Evolutionary conservation across 2,113 vertebrate genomes (phyloP), one percentile per base, ranked within the genome.

Genomic region (Grammomys surdaster): DNA sequence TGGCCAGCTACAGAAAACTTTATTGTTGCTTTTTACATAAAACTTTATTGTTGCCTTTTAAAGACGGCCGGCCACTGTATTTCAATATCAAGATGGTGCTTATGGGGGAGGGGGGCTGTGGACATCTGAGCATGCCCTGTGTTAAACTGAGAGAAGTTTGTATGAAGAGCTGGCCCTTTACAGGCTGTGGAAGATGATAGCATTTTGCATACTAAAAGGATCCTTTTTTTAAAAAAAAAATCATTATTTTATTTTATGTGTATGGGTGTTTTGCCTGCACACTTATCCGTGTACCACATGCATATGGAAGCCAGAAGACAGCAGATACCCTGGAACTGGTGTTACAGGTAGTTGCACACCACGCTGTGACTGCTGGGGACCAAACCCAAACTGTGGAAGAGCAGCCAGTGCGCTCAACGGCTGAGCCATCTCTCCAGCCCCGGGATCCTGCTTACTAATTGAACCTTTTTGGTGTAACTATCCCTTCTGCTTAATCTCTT

Each of bases 381-480:
- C n/a, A 60, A 40, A 28, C n/a, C 56, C n/a, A 40, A 8, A 26
- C 1, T 9, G 22, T 43, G 24, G 56, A 43, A 22, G 56, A 40
- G 56, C 80, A 43, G 36, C 12, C 16, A 26, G 22, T 28, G n/a
- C 40, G 40, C 81, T 4, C 2, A 28, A 84, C n/a, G 43, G 81
- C 56, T 16, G 33, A 58, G 56, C 36, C 56, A 60, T 16, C 54
- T 7, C 80, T 40, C 80, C 22, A 60, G 56, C 56, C 56, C 81
- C 12, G 8, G 54, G n/a, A 2, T 7, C n/a, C 31, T 20, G 11
- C 0, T 51, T 36, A 46, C 14, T 51, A 12, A 10, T 10, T 43
- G 56, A 84, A 63, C 13, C 11, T 73, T 95, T 94, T 92, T n/a
- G 8, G 20, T 69, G 31, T 81, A 88, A 88, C 90, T 82, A 70